A percentile compares a stretch with the other conserved stretches of the same genome.
Evolutionary conservation across 2,888 invertebrate genomes (phyloP).

Genomic region (Drosophila mulleri): DNA sequence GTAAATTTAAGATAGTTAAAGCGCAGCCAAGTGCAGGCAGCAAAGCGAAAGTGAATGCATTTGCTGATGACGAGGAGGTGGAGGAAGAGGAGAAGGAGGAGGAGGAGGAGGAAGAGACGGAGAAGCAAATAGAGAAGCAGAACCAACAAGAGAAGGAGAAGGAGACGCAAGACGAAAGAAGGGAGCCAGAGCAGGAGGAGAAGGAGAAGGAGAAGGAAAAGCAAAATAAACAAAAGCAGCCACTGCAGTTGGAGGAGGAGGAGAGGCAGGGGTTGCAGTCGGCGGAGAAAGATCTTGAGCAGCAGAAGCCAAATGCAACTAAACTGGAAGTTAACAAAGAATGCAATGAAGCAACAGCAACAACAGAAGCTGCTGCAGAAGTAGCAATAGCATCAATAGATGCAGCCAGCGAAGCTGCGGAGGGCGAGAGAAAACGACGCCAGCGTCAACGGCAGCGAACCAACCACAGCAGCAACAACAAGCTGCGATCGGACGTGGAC

Average conservation of each 20-base stretch:
- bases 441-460: slow-evolving; percentile 81
- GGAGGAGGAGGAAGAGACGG: background rate
- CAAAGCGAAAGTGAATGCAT: slow-evolving; percentile 47
- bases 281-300: background rate
- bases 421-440: slow-evolving; percentile 66
- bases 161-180: background rate
- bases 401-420: background rate
- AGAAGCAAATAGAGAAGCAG: background rate
- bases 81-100: slow-evolving; percentile 22
- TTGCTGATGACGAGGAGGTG: slow-evolving; percentile 70
- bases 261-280: background rate
- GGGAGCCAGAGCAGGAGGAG: background rate
- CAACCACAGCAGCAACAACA: slow-evolving; percentile 74
- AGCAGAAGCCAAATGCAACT: background rate
- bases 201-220: background rate
- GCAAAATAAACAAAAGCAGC: too few species aligned
- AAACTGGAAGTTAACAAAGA: background rate
- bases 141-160: too few species aligned
- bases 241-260: background rate
- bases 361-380: background rate
- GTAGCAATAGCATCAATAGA: background rate
- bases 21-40: slow-evolving; percentile 35
- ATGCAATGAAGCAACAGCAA: slow-evolving; percentile 1
- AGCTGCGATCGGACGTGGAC: slow-evolving; percentile 83
- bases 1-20: slow-evolving; percentile 80